Evolutionary conservation across 2,888 invertebrate genomes (phyloP), one percentile per base, ranked within the genome.

Genomic region (Chymomyza amoena): DNA sequence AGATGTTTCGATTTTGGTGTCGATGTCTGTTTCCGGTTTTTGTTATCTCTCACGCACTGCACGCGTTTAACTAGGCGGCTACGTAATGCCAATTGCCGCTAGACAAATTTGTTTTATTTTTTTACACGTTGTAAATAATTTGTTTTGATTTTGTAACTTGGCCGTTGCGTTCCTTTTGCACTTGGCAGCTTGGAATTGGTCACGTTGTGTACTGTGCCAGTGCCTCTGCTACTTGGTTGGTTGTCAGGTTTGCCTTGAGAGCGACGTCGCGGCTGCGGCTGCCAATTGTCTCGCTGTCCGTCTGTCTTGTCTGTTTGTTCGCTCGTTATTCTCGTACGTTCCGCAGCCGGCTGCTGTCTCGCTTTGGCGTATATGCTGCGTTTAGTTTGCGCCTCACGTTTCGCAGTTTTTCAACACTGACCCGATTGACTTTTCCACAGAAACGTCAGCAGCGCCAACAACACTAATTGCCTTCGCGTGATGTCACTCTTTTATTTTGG

Each of bases 211-310:
- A 16, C 15, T 71, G 67, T 71, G 67, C 52, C 64, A 66, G 69
- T 78, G 39, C 20, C n/a, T n/a, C n/a, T 63, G 54, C 18, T 60
- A 28, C 50, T 64, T 10, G n/a, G 16, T 64, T 10, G n/a, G 16
- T 45, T 18, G 36, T 52, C 84, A 78, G 75, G 78, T 73, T 87
- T 85, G 85, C 81, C 82, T 82, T 87, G 82, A 84, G 71, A 73
- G 39, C 39, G 54, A 63, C 64, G 68, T 32, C 63, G 69, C 51
- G 63, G 54, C 57, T 72, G 72, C 74, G 64, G 64, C 50, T 52
- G 52, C 50, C 60, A 60, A 60, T 60, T 62, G 20, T 25, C 28
- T 28, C n/a, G 66, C 68, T 32, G 32, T 28, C n/a, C n/a, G n/a
- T n/a, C n/a, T 28, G 28, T 3, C 6, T 60, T 62, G 20, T 25